Evolutionary conservation across 2,888 invertebrate species (phyloP).

Genomic region (Lypha dubia): DNA sequence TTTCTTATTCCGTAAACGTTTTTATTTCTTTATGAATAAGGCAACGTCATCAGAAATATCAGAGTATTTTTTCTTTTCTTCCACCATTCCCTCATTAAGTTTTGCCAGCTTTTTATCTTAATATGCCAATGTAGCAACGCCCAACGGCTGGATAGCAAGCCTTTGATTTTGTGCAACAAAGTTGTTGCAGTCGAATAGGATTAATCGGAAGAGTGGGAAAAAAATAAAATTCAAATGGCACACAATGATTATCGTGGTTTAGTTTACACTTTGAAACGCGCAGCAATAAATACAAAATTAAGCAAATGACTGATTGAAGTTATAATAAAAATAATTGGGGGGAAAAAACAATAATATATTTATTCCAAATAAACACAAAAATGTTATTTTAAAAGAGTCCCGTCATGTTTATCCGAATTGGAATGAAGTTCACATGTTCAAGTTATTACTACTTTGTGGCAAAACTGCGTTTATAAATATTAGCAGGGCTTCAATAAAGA

Average conservation of each 20-base stretch:
- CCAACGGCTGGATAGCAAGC: conserved; percentile 1
- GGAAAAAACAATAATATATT: conserved; percentile 9
- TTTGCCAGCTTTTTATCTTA: background rate
- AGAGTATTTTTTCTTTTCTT: background rate
- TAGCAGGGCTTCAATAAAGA: background rate
- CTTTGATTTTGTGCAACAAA: conserved; percentile 43
- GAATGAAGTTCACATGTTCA: background rate
- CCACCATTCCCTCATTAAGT: background rate
- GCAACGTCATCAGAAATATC: background rate
- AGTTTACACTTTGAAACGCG: background rate
- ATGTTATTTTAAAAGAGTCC: background rate
- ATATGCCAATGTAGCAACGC: background rate
- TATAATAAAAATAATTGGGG: conserved; percentile 11
- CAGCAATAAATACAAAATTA: conserved; percentile 10
- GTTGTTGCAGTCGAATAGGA: conserved; percentile 19
- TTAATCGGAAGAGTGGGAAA: background rate
- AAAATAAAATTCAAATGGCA: background rate
- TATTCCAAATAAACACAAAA: conserved; percentile 13
- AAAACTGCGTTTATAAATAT: background rate
- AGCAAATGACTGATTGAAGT: background rate
- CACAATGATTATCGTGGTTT: background rate
- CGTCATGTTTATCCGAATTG: background rate
- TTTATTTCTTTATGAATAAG: background rate
- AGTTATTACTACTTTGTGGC: background rate
- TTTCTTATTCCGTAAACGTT: too few relatives aligned